Conservation (phyloP, 2,888 invertebrate genomes). For the Syrphus vitripennis region DNA sequence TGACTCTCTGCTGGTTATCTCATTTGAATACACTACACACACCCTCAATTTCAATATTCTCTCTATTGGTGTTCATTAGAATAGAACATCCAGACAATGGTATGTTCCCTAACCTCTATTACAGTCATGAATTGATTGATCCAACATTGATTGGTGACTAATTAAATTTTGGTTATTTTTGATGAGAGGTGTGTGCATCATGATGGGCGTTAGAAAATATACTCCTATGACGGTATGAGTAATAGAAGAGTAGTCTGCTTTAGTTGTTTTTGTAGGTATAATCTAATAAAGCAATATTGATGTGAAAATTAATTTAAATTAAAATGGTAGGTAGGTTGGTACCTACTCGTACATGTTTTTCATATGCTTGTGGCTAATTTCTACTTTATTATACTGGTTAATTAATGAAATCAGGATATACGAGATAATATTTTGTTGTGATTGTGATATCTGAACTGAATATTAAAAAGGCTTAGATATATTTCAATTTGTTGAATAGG, state of each 20-base stretch:
- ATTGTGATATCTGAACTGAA: background rate
- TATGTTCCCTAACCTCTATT: conserved; percentile 10
- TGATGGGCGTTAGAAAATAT: background rate
- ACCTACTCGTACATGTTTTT: background rate
- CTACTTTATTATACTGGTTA: background rate
- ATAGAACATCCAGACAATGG: conserved; percentile 17
- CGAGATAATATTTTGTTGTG: background rate
- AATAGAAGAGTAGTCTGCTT: background rate
- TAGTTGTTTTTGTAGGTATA: conserved; percentile 25
- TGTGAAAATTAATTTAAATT: conserved; percentile 39
- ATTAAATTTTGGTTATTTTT: conserved; percentile 70
- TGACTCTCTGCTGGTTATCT: conserved; percentile 34
- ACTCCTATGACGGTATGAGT: too few relatives aligned
- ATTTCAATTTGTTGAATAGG: too few relatives aligned
- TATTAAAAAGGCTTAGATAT: background rate
- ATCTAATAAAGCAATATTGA: conserved; percentile 35
- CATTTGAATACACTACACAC: conserved; percentile 40
- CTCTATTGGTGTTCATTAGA: conserved; percentile 34
- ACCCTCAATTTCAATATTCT: conserved; percentile 4
- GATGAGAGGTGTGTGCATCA: conserved; percentile 43
- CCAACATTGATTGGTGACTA: conserved; percentile 67
- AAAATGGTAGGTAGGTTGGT: too few relatives aligned
- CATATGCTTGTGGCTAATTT: background rate
- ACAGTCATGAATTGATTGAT: conserved; percentile 60
- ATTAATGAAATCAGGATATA: background rate